Base-by-base conservation (phyloP, 2,888 invertebrate species). In the Drosophila demipolita region DNA sequence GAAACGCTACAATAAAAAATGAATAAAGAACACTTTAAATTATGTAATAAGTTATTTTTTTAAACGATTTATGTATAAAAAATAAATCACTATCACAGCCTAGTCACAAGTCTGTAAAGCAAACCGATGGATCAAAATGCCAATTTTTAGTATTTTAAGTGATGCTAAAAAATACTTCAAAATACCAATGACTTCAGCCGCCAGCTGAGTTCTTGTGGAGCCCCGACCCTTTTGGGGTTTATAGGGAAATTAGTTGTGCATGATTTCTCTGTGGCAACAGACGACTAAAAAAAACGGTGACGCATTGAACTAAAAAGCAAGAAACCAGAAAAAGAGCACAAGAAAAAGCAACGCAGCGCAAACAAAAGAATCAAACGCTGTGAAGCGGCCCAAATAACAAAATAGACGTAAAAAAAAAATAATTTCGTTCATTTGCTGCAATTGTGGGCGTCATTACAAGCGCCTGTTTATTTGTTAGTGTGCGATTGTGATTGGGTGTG, bases 381-480 rank as follows among this genome's bases (percentile, higher is more conserved):
- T 35, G 60, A 68, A 66, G 62, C 66, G 68, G 54, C 49, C 71
- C 59, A 69, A 66, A 73, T 61, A 67, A 42, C 49, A 20, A 23
- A 23, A 15, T n/a, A 77, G 36, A 62, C 38, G 49, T 40, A 53
- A 60, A 62, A 52, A 8, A 23, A 45, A 45, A 20, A 23, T 59
- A 60, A 59, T 76, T 76, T 23, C 65, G 49, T 42, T 63, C 42
- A 68, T 68, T 80, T 73, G 38, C 53, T 11, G 45, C 52, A 75
- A 83, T 80, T 82, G 83, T 82, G 83, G 82, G 82, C 80, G 82
- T 82, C 36, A 53, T 36, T 60, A 36, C 29, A 20, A 35, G 26
- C 36, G 35, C 12, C 33, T 15, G 15, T 23, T 23, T 45, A 15
- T 49, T 49, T 59, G 17, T 20, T 12, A 33, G 29, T 33, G 26